Evolutionary conservation across 2,113 vertebrate species (phyloP).

Genomic region (Psilopogon haemacephalus): DNA sequence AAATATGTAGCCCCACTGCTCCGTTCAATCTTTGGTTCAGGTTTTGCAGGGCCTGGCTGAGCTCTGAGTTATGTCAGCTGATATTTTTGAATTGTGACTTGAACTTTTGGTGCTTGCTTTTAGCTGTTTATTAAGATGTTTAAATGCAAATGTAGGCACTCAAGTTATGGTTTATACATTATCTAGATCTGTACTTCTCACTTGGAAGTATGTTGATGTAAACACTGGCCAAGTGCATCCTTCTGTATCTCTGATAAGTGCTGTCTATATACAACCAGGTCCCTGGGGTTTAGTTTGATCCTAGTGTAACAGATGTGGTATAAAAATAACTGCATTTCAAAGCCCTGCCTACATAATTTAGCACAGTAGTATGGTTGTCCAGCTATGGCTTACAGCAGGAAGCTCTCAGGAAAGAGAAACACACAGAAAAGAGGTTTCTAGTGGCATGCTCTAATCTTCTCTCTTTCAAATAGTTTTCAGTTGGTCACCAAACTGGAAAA

Average conservation of each 20-base stretch:
- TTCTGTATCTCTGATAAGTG: neutral
- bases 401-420: neutral
- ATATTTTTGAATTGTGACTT: neutral
- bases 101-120: neutral
- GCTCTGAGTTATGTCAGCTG: neutral
- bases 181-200: neutral
- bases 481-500: no score
- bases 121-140: neutral
- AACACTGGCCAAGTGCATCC: neutral
- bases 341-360: conserved; percentile 12
- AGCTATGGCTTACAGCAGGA: neutral
- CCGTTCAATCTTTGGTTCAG: neutral
- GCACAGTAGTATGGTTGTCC: neutral
- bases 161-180: neutral
- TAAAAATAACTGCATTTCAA: neutral
- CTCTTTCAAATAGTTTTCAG: no score
- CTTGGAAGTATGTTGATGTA: neutral
- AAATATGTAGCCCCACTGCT: neutral
- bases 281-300: neutral
- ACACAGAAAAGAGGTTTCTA: neutral
- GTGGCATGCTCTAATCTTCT: neutral
- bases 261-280: neutral
- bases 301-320: neutral
- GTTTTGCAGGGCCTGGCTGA: neutral
- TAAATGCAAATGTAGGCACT: neutral